A percentile compares a stretch with the other conserved stretches of the same genome.
Evolutionary conservation across 2,888 invertebrate genomes (phyloP).

Genomic region (Marasmarcha lunaedactyla): DNA sequence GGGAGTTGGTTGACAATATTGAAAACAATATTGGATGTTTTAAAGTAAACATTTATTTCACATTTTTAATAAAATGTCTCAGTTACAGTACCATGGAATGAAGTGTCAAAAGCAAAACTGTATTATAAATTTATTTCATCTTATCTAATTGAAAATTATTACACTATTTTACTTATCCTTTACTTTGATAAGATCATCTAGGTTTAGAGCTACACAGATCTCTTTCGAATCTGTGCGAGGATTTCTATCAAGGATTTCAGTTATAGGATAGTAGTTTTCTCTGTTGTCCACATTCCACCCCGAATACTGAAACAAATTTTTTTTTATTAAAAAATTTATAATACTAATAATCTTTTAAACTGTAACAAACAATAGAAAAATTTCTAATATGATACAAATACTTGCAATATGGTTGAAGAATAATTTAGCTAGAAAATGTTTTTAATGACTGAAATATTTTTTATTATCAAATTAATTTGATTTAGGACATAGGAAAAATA

Average conservation of each 20-base stretch:
- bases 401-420: too few relatives aligned
- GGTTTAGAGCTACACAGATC: conserved; percentile 67
- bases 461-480: too few relatives aligned
- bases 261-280: conserved; percentile 70
- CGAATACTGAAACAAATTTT: conserved; percentile 62
- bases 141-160: conserved; percentile 55
- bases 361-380: too few relatives aligned
- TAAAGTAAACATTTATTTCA: conserved; percentile 38
- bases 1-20: too few relatives aligned
- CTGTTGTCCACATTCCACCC: conserved; percentile 73
- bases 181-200: conserved; percentile 66
- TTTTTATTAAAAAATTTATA: too few relatives aligned
- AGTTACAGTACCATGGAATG: conserved; percentile 64
- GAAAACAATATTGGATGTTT: too few relatives aligned
- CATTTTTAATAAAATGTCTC: conserved; percentile 53
- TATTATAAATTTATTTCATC: conserved; percentile 50
- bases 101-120: conserved; percentile 51
- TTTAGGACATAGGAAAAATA: too few relatives aligned
- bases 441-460: too few relatives aligned
- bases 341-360: too few relatives aligned
- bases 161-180: conserved; percentile 58
- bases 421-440: too few relatives aligned
- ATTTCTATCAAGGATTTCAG: conserved; percentile 65
- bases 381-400: too few relatives aligned
- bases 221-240: conserved; percentile 65